A percentile compares a stretch with the other conserved stretches of the same genome.
These are phyloP conservation scores for Acleris holmiana DNA, from an alignment of 2,888 invertebrate genomes.

Conservation along the genomic window DNA sequence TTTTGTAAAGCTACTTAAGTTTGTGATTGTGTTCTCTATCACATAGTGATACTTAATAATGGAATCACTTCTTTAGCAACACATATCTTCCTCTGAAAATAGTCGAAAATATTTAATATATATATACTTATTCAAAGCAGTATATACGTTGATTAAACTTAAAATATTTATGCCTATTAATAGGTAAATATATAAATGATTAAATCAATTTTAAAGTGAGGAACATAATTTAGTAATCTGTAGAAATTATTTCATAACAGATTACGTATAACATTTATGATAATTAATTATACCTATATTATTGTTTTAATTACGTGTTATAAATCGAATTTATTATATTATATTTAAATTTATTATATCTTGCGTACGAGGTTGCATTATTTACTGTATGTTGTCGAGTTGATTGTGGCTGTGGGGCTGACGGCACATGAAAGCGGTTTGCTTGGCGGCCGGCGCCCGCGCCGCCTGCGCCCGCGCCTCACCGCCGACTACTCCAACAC, in stretches of 20 bases:
- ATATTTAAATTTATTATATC: constrained; percentile 27
- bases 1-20: constrained; percentile 35
- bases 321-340: constrained; percentile 39
- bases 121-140: constrained; percentile 35
- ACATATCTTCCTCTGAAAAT: constrained; percentile 74
- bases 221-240: constrained; percentile 16
- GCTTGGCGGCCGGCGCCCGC: neutral
- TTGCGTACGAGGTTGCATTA: constrained; percentile 27
- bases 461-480: neutral
- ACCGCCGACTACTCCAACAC: neutral
- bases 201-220: constrained; percentile 33
- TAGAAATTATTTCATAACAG: constrained; percentile 30
- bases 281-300: constrained; percentile 30
- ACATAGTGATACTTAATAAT: constrained; percentile 39
- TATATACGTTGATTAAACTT: constrained; percentile 35
- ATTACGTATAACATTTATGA: constrained; percentile 22
- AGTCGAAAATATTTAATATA: constrained; percentile 52
- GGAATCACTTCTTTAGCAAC: constrained; percentile 59
- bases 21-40: constrained; percentile 35
- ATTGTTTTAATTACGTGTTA: constrained; percentile 31
- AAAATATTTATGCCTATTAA: constrained; percentile 64
- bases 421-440: neutral
- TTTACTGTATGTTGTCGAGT: constrained; percentile 8
- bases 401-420: neutral
- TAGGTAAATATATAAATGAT: constrained; percentile 48